Conservation (phyloP, 2,797 vertebrate species). For the Chrosomus eos region DNA sequence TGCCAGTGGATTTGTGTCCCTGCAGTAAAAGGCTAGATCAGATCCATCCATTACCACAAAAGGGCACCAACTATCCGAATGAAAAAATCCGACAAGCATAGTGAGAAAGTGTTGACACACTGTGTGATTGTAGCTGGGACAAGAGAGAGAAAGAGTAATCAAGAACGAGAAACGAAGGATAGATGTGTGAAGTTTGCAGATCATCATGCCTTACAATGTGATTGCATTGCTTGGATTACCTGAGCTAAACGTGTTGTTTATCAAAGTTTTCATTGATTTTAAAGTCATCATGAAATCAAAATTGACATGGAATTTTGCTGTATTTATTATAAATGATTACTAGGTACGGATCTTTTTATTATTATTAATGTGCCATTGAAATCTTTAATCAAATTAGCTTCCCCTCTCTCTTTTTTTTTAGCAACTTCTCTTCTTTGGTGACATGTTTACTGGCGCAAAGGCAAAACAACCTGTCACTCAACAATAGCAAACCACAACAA, state of each 20-base stretch:
- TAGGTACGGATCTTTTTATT: not conserved
- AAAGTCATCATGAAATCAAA: not conserved
- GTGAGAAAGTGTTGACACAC: not conserved
- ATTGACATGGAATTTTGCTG: not conserved
- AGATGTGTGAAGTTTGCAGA: not conserved
- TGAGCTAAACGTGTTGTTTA: constrained; percentile 11
- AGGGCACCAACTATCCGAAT: constrained; percentile 23
- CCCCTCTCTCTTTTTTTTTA: not conserved
- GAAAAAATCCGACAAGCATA: not conserved
- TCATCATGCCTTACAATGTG: not conserved
- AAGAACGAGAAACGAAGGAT: not conserved
- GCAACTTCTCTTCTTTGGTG: not conserved
- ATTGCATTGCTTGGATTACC: constrained; percentile 12
- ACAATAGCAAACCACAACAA: not conserved
- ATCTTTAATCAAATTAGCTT: not conserved
- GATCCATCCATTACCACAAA: constrained; percentile 29
- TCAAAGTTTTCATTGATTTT: not conserved
- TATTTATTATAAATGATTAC: not conserved
- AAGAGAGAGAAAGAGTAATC: not conserved
- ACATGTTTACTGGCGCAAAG: not conserved
- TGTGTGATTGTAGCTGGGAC: not conserved
- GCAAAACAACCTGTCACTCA: not conserved
- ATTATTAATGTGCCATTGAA: not conserved
- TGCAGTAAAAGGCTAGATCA: constrained; percentile 22
- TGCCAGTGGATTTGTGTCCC: constrained; percentile 44